A percentile compares a stretch with the other conserved stretches of the same genome.
Conservation (phyloP, 1,140 invertebrate genomes). For the Lamellibrachia luymesi region DNA sequence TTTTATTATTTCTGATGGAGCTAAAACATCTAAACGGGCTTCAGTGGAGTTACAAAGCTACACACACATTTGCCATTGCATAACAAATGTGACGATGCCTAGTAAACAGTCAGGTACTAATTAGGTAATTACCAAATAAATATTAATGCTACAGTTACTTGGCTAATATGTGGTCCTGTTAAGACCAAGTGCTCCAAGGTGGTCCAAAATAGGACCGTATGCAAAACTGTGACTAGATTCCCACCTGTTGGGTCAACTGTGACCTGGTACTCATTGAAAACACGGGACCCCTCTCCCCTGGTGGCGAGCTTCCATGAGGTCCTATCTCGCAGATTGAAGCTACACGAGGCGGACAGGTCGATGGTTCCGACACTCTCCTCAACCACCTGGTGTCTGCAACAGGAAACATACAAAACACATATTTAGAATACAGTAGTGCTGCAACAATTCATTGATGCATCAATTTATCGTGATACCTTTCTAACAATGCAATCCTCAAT, state of each 20-base stretch:
- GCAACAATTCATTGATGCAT: no score
- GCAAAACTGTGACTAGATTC: neutral
- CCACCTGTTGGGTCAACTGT: neutral
- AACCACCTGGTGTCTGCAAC: slow-evolving; percentile 31
- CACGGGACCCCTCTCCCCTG: slow-evolving; percentile 7
- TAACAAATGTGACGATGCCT: neutral
- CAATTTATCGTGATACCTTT: no score
- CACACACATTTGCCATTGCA: neutral
- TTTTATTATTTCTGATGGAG: neutral
- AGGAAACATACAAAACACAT: neutral
- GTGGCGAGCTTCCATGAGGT: slow-evolving; percentile 41
- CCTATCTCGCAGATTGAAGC: slow-evolving; percentile 39
- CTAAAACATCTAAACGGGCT: neutral
- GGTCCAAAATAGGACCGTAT: neutral
- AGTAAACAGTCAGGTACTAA: neutral
- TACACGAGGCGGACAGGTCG: slow-evolving; percentile 48
- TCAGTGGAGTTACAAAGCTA: neutral
- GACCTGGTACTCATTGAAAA: neutral
- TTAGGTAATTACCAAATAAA: neutral
- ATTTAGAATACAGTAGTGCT: no score
- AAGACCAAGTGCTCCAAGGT: neutral
- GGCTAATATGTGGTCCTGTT: slow-evolving; percentile 23
- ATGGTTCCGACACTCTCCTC: slow-evolving; percentile 43
- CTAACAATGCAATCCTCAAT: no score
- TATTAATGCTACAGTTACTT: neutral